Base-by-base conservation (phyloP, 2,113 vertebrate genomes). In the Trematocara zebra region DNA sequence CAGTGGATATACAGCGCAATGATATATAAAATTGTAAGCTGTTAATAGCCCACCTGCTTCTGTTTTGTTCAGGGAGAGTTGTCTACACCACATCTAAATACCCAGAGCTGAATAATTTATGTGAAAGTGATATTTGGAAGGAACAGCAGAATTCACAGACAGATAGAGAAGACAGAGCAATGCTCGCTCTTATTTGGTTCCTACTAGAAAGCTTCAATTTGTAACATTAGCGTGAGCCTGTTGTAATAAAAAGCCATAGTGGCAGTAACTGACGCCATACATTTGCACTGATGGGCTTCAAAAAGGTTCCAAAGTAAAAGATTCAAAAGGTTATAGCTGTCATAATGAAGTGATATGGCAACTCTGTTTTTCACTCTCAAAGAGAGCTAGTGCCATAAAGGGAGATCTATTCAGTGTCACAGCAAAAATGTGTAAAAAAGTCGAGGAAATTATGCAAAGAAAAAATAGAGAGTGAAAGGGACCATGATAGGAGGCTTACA, bases 251-350 rank as follows among this genome's bases (percentile, higher is more conserved):
- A 85, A 83, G 82, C 59, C 51, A 88, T 28, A 81, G 17, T 33
- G 31, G 52, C 37, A 80, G 67, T 79, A 86, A 79, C 18, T 90
- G 81, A 88, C 87, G 84, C 35, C 78, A 84, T 87, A 89, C 52
- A 89, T 90, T 88, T 85, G 80, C 88, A 87, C 57, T 88, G 79
- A 92, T 87, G 74, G 85, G 74, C 26, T 57, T 40, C 0, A 3
- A 23, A 56, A 61, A 20, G 40, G 28, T 74, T 80, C 14, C 47
- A 52, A 56, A 83, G 82, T n/a, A 72, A 82, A 72, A 81, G 53
- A 80, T 51, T 37, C 8, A 54, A 74, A 67, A 49, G 20, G 76
- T 51, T 59, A 85, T n/a, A 53, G 28, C 23, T 83, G 56, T 74
- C 44, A 6, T 69, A 87, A 87, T 76, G 12, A 85, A 76, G 85